Evolutionary conservation across 1,140 invertebrate genomes (phyloP), one percentile per base, ranked within the genome.

Genomic region (Dufourea novaeangliae): DNA sequence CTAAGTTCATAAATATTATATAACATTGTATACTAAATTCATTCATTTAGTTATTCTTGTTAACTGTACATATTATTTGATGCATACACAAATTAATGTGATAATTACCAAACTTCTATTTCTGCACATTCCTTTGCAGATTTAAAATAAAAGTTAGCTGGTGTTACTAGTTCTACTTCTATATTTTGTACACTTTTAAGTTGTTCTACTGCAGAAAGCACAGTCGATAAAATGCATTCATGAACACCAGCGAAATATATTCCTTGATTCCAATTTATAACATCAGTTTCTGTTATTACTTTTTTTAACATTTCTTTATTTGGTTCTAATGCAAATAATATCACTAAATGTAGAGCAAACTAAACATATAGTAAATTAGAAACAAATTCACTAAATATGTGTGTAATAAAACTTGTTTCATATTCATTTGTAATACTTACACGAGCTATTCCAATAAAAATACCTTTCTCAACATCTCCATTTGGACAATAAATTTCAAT

Each of bases 401-500:
- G 8, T 25, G 12, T n/a, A 17, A 34, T 34, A 46, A 17, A 22
- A 34, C 20, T 41, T 5, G 6, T n/a, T 44, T 41, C 1, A 22
- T 20, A 20, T 54, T 1, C 25, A 25, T 59, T 12, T 34, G 17
- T 1, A 14, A n/a, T 71, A 44, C 20, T 25, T 29, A 71, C 68
- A 27, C 44, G 27, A 6, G 12, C 25, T 59, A 71, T 46, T 17
- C 54, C 68, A 59, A 71, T 44, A 32, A 71, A 71, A 29, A 54
- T 71, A 27, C 7, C 68, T 0, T 50, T 50, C 8, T 78, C 61
- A 17, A 61, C 8, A 27, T 64, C 46, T 10, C 76, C 80, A 64
- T 71, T 11, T 7, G 76, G 80, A 6, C 76, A 82, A 68, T 82
- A 82, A 44, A 82, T 79, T 32, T 82, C 29, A 52, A 41, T 32